Evolutionary conservation across 1,140 invertebrate genomes (phyloP), one percentile per base, ranked within the genome.

Genomic region (Bombus affinis): DNA sequence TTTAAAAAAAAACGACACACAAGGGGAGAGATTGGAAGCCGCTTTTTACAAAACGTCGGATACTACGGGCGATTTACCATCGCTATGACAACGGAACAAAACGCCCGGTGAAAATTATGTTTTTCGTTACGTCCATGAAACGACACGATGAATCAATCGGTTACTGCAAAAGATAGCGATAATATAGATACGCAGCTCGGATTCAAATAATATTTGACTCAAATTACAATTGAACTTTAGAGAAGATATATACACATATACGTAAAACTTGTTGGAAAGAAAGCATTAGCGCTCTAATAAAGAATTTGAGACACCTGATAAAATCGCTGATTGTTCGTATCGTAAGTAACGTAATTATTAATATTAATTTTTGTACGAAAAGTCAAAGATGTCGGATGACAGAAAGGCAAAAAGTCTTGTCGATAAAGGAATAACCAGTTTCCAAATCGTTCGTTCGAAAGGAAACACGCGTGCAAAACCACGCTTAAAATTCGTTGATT

Each of bases 331-430:
- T 15, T 15, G 44, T 44, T 44, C 13, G 44, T 32, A 32, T 32
- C 32, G 1, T 32, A 32, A 32, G 13, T 44, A 4, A 44, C 0
- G 15, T 22, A 22, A 0, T 35, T 35, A 2, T 53, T 22, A 2
- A 53, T 53, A 53, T 22, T 2, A 8, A 53, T 22, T 8, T 22
- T 22, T 22, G 8, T 12, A 4, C 9, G 4, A n/a, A 62, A n/a
- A 62, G 10, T 5, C 1, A 62, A 62, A 62, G 10, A n/a, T 13
- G 28, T 59, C 2, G 0, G 3, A 12, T 28, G 47, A 5, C 18
- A 53, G 47, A 8, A 22, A 22, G 0, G 47, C 0, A 0, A 8
- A 8, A 53, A 8, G 18, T 22, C 5, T 53, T 0, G 18, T 22
- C 47, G 47, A 53, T 53, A 22, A 8, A 22, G 18, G 18, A 22